Conservation (phyloP, 2,113 vertebrate genomes). For the Bostrychus sinensis region DNA sequence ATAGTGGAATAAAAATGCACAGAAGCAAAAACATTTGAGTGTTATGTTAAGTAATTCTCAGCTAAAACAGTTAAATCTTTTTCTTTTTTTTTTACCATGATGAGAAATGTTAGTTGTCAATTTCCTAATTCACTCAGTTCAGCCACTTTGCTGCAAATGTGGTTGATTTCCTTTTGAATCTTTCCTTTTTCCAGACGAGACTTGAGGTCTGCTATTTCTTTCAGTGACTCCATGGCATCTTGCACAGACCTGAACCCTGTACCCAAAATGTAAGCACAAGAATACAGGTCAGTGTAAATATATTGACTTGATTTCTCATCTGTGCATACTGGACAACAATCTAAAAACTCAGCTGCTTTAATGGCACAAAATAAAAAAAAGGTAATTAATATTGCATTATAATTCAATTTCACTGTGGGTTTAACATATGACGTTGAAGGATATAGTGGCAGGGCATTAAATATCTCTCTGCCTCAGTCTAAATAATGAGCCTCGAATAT, state of each 20-base stretch:
- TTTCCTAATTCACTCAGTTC: conserved; percentile 51
- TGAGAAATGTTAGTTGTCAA: no score
- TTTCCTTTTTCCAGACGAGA: conserved; percentile 82
- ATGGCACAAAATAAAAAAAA: not conserved
- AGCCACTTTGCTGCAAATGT: conserved; percentile 68
- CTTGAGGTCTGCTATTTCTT: conserved; percentile 82
- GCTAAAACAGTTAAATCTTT: no score
- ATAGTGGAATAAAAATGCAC: no score
- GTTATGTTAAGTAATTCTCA: no score
- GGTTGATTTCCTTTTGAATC: conserved; percentile 78
- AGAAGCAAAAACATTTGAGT: no score
- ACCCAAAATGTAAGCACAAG: conserved; percentile 16
- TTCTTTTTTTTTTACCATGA: no score
- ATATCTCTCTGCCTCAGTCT: conserved; percentile 32
- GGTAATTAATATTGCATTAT: not conserved
- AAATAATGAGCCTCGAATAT: conserved; percentile 25
- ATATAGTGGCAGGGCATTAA: conserved; percentile 14
- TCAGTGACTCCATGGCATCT: conserved; percentile 83
- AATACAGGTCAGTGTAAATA: not conserved
- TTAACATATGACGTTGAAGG: not conserved
- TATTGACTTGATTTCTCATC: no score
- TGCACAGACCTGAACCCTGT: conserved; percentile 84
- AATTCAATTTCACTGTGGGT: not conserved
- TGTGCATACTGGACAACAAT: no score
- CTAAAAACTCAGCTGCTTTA: not conserved